Base-by-base conservation (phyloP, 2,888 invertebrate species). In the Coenonympha glycerion region DNA sequence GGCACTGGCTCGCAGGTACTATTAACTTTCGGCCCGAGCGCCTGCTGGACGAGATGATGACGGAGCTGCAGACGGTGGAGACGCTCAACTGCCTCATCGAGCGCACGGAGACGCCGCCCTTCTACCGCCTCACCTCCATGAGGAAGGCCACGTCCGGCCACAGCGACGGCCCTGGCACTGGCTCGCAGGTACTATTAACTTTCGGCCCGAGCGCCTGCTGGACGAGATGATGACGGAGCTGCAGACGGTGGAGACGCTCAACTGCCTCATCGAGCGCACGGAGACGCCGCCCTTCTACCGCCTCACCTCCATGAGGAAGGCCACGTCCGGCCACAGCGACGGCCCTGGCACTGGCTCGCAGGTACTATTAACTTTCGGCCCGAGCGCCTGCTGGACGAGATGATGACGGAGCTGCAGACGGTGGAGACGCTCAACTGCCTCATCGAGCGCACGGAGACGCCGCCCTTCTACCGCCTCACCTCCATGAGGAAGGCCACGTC, bases 271-370 rank as follows among this genome's bases (percentile, higher is more conserved):
- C 62, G 98, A 99, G 79, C 90, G 99, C 55, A 98, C 97, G 0
- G 98, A 99, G 88, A 98, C 98, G 0, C 98, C 99, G 19, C 99
- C 99, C 3, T 99, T 97, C 87, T 99, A 97, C 83, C 91, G 99
- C 30, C 90, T 98, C 65, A 97, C 96, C 2, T 94, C 94, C 62
- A 94, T 96, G 93, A 84, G 96, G 41, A 96, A 96, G 76, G 93
- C 95, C 18, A 95, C 95, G 9, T 95, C 95, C 46, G 84, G 84
- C 0, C 85, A 85, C 64, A 85, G 85, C 63, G 85, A 85, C 54
- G 83, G 83, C 1, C 83, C 86, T 1, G 82, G 83, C 55, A 73
- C 83, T 5, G 82, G 84, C 2, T 85, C 86, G 2, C 85, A 86
- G 81, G 85, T 85, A 47, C n/a, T n/a, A n/a, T n/a, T n/a, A n/a